Evolutionary conservation across 2,888 invertebrate species (phyloP), one percentile per base, ranked within the genome.

Genomic region (Sminthurides aquaticus): DNA sequence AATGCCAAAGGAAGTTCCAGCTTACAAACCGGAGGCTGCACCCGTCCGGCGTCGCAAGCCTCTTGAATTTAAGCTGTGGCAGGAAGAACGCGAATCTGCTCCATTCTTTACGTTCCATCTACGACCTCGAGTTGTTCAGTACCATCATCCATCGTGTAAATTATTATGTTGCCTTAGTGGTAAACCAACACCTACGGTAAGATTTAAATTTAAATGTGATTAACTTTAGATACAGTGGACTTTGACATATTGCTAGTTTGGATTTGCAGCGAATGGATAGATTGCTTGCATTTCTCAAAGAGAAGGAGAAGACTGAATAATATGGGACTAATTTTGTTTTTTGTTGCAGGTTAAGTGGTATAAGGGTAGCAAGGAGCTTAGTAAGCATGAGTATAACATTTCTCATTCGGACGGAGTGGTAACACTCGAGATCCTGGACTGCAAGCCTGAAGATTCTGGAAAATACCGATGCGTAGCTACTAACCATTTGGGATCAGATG

Each of bases 61-160:
- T 0, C 81, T 91, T 28, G 88, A 89, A 2, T 91, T 90, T 81
- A 89, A 88, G 68, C 87, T 90, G 83, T 93, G 93, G 90, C 89
- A 91, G 81, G 93, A 95, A 79, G 90, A 90, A 76, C 88, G 89
- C 79, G 93, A 94, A 81, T 88, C 89, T 76, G 92, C 92, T 69
- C 99, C 99, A 68, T 88, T 86, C 78, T 99, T 99, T 84, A 96
- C 96, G 77, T 99, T 99, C 91, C 88, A 93, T 77, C 86, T 99
- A 75, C 88, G 99, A 80, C 97, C 98, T 78, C 91, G 99, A 79
- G 91, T 98, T 76, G 98, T 99, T 87, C 99, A 99, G 82, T 86
- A 85, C 76, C 88, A 95, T 72, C 90, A 92, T 78, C 78, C 80
- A 65, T 94, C 94, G 66, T 98, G 98, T 84, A 99, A 99, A 82